Conservation (phyloP, 2,888 invertebrate species). For the Hirtodrosophila duncani region DNA sequence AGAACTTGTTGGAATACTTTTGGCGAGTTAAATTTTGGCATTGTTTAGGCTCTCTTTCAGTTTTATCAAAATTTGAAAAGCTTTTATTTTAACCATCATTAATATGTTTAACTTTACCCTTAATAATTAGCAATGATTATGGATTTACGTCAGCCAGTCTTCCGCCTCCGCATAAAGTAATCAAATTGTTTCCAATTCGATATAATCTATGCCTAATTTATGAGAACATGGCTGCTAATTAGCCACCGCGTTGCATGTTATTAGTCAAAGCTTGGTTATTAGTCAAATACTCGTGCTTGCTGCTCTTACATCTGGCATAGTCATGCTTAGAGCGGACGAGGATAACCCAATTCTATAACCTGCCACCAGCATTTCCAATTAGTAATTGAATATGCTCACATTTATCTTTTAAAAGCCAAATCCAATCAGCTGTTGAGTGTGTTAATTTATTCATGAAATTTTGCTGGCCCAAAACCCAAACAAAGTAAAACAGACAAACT, state of each 20-base stretch:
- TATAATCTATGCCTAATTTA: constrained; percentile 53
- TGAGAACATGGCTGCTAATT: constrained; percentile 48
- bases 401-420: constrained; percentile 37
- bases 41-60: too few relatives aligned
- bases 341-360: too few relatives aligned
- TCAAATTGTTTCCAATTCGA: constrained; percentile 14
- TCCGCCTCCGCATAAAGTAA: constrained; percentile 5
- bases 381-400: constrained; percentile 50
- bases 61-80: too few relatives aligned
- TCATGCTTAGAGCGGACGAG: too few relatives aligned
- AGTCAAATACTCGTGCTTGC: too few relatives aligned
- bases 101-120: too few relatives aligned
- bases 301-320: too few relatives aligned
- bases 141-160: background rate
- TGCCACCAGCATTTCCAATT: constrained; percentile 45
- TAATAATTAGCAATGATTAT: constrained; percentile 2
- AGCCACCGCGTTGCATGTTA: constrained; percentile 28
- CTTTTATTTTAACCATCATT: too few relatives aligned
- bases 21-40: background rate
- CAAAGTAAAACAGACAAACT: background rate
- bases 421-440: constrained; percentile 55
- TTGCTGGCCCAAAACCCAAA: too few relatives aligned
- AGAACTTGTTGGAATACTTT: background rate
- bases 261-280: constrained; percentile 19
- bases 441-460: constrained; percentile 63